Evolutionary conservation across 2,888 invertebrate species (phyloP), one percentile per base, ranked within the genome.

Genomic region (Linnaemya tessellans): DNA sequence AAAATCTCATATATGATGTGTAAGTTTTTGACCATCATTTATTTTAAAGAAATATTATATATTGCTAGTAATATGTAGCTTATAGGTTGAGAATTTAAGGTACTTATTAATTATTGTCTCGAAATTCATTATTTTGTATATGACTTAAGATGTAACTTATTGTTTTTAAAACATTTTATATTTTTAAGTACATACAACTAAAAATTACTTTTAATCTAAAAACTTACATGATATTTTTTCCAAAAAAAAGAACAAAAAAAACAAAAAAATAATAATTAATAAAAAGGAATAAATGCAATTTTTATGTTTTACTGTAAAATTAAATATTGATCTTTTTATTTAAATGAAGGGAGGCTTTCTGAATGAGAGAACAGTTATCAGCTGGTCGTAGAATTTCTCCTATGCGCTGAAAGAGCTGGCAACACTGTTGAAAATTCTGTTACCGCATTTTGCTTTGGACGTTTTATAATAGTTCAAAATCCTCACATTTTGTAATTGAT

Each of bases 141-240:
- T 74, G 22, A 62, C 15, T 22, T 64, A 25, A 74, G 18, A 20
- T 73, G n/a, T 64, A 62, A 51, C 64, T 51, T 51, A 74, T 74
- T 62, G 38, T 74, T 64, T 74, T 62, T 38, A 73, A 73, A 71
- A 71, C 46, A 46, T 18, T 58, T n/a, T 71, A 67, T 35, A 22
- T 9, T 15, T 35, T 49, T 67, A 65, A 65, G 65, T 8, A 65
- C 25, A 65, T 25, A 18, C 13, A 22, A 15, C 1, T 41, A 4
- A 25, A 46, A 65, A 25, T 25, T 65, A 22, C 22, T 64, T 41
- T 64, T 64, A 64, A 60, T 35, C 38, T 13, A 56, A 22, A 56
- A 8, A 60, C 18, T n/a, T 38, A 43, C 20, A 41, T 15, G 18
- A 65, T 65, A 46, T 8, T 49, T 49, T 49, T 51, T 35, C 13